Evolutionary conservation across 2,113 vertebrate genomes (phyloP), one percentile per base, ranked within the genome.

Genomic region (Ceyx margarethae): DNA sequence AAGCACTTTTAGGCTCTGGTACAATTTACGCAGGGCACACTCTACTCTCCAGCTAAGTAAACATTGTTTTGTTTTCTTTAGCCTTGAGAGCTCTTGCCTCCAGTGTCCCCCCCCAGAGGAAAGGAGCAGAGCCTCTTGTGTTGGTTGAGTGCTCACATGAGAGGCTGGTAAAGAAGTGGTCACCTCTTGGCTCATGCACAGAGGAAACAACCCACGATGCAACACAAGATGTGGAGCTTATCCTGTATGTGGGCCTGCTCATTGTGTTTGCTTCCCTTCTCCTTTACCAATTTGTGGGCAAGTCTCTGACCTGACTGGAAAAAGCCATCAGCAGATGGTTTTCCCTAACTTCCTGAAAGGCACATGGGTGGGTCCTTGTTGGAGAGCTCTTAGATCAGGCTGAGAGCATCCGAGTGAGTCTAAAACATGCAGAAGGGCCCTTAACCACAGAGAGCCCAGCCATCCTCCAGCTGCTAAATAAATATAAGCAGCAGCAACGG

Each of bases 41-140:
- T 95, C 85, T 79, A 43, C 91, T 95, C 90, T 93, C 90, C 90
- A 93, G 94, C 86, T 92, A 94, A 95, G 94, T 80, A 96, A 96
- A 96, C 95, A 96, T 8, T 72, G 90, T 19, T 96, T 97, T 96
- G 94, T 97, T 95, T 96, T 93, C 91, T 81, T 84, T 94, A 95
- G 95, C 87, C 69, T 93, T 50, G 74, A 97, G 96, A 94, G 91
- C 93, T 87, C 94, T 96, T 90, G 68, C 87, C 64, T 91, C 37
- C 76, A 91, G 76, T 17, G 6, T 51, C 10, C 37, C 76, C 76
- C 76, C 87, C 85, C 87, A 68, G 86, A 58, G 85, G 74, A 95
- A 94, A 94, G 85, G 51, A 90, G 68, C 79, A 71, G 93, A 93
- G 87, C 85, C 94, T 96, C 97, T 97, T 95, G 79, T 83, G 94